A percentile compares a stretch with the other conserved stretches of the same genome.
Conservation (phyloP, 2,888 invertebrate species). For the Keiferia lycopersicella region DNA sequence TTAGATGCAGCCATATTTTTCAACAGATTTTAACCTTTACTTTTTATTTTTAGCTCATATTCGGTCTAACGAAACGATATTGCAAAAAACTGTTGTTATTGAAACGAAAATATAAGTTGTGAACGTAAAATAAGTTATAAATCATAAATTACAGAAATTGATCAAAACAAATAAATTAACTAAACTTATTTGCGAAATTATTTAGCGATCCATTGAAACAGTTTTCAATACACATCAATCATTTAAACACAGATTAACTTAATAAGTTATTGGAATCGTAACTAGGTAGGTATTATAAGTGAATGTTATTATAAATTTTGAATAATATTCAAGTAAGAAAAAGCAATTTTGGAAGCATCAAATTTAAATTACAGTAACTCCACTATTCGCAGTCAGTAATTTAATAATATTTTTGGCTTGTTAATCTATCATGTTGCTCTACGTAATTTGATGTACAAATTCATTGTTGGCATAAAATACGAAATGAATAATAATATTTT, state of each 20-base stretch:
- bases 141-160: background rate
- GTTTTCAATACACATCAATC: background rate
- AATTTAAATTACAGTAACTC: background rate
- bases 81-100: too few species aligned
- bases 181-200: background rate
- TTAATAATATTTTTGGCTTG: too few species aligned
- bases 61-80: background rate
- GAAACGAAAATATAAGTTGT: background rate
- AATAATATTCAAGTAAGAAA: background rate
- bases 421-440: too few species aligned
- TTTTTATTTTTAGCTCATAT: background rate
- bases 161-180: background rate
- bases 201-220: background rate
- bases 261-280: slow-evolving; percentile 1
- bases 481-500: too few species aligned
- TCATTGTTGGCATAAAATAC: too few species aligned
- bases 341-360: background rate
- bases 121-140: background rate
- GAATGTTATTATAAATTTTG: background rate
- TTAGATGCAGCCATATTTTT: background rate
- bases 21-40: background rate
- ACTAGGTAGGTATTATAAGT: background rate
- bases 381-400: background rate
- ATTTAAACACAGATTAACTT: background rate
- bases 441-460: too few species aligned